phyloP scores from a whole-genome alignment of 2,113 vertebrate genomes.

The Myanophis thanlyinensis region DNA sequence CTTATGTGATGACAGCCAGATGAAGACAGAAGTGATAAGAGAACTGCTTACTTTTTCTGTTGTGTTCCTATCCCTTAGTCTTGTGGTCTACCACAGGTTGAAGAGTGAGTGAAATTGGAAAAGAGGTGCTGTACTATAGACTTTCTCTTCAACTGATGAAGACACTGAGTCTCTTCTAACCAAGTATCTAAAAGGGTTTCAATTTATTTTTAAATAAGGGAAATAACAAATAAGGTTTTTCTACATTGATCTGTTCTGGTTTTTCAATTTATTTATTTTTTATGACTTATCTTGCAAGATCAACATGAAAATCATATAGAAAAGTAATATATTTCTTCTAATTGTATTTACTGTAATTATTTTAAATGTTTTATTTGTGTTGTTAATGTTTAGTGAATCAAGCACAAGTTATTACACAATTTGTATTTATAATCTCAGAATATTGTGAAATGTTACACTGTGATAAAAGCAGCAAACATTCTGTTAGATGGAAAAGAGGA shows the following conservation, averaged over 20 bases:
- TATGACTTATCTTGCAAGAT: not conserved
- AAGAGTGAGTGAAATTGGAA: not conserved
- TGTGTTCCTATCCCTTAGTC: not conserved
- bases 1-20: not conserved
- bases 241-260: not conserved
- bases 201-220: not conserved
- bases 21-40: not conserved
- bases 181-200: not conserved
- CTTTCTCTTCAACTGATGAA: not conserved
- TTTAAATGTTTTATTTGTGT: not conserved
- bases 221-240: not conserved
- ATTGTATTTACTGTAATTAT: not conserved
- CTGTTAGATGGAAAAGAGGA: constrained; percentile 2
- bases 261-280: not conserved
- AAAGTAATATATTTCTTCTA: not conserved
- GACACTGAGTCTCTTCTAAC: not conserved
- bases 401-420: not conserved
- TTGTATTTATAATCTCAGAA: not conserved
- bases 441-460: not conserved
- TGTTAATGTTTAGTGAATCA: not conserved
- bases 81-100: not conserved
- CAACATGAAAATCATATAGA: not conserved
- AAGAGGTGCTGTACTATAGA: not conserved
- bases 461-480: constrained; percentile 13
- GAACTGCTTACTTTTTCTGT: not conserved